Base-by-base conservation (phyloP, 2,888 invertebrate species). In the Lycophotia porphyrea region DNA sequence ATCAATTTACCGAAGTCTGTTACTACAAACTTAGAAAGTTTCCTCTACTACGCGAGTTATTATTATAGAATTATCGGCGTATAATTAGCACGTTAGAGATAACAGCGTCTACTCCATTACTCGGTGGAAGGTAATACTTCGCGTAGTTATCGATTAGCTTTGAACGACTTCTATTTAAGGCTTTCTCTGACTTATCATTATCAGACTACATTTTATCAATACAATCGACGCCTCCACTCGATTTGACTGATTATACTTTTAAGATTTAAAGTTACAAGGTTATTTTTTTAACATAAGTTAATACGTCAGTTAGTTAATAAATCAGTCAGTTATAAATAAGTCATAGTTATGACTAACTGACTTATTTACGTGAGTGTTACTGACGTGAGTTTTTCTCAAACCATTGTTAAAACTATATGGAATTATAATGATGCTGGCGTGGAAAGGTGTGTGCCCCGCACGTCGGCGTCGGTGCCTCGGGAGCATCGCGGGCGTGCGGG, bases 51-150 rank as follows among this genome's bases (percentile, higher is more conserved):
- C 47, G 49, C 31, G 39, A 63, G 44, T 69, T 65, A 80, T 39
- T 80, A 70, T 83, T 39, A 72, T 70, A 84, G 21, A 69, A 72
- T 84, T 76, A 82, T 84, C 81, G 63, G 63, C 36, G 67, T 72
- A 61, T 82, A 84, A 84, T 84, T 81, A 84, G 63, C 64, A 52
- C 76, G 68, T 76, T 71, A 34, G 49, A 81, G 84, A 84, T 84
- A 71, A 74, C 63, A 64, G 63, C 73, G 49, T 67, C 36, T 70
- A 72, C 70, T 75, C 70, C 67, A 84, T 81, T 84, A 81, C 66
- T 61, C 27, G 47, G 49, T 36, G 66, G 67, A 67, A 67, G 71
- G 44, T 70, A 64, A 66, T 74, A 60, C 70, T 64, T 71, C 61
- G 70, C 55, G 44, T 49, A 44, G 70, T 80, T 71, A 82, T 84